Conservation (phyloP, 2,797 vertebrate genomes). For the Spinibarbus caldwelli region DNA sequence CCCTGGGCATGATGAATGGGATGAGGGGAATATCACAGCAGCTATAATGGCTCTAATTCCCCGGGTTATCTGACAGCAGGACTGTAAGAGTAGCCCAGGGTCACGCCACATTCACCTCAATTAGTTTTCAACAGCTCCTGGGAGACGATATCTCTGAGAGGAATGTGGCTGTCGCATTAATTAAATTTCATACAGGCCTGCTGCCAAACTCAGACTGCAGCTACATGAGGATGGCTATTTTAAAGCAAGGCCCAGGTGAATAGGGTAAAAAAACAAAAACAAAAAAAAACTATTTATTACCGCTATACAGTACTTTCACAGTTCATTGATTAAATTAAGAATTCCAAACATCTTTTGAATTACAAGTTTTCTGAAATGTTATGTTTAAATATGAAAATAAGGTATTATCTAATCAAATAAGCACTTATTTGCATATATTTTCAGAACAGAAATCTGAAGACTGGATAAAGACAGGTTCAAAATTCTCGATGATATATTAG, state of each 20-base stretch:
- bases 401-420: not conserved
- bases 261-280: no score
- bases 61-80: not conserved
- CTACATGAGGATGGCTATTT: not conserved
- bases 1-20: constrained; percentile 25
- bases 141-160: not conserved
- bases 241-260: not conserved
- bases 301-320: not conserved
- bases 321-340: not conserved
- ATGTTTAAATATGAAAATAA: not conserved
- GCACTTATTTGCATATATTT: not conserved
- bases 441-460: not conserved
- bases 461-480: not conserved
- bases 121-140: constrained; percentile 20
- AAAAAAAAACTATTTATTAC: not conserved
- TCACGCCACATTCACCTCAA: not conserved
- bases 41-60: constrained; percentile 21
- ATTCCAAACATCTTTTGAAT: not conserved
- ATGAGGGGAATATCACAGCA: constrained; percentile 10
- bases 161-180: no score
- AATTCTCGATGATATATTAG: not conserved
- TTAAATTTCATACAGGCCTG: not conserved
- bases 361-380: not conserved
- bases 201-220: not conserved
- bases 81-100: not conserved